Evolutionary conservation across 2,113 vertebrate species (phyloP).

Genomic region (Oryzias melastigma): DNA sequence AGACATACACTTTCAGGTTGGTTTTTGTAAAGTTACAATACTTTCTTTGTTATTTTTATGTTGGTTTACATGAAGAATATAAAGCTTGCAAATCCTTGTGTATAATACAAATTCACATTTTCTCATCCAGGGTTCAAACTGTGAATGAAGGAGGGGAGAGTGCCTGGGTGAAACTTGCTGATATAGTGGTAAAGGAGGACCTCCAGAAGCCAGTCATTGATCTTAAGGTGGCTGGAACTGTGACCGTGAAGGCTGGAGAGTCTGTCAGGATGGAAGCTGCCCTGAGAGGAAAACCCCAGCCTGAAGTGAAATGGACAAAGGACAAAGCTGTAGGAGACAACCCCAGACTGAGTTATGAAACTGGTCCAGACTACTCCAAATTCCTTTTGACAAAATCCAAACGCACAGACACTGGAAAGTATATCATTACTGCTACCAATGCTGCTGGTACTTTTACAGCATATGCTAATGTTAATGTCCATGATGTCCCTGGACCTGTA

Average conservation of each 20-base stretch:
- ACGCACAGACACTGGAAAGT: slow-evolving; percentile 92
- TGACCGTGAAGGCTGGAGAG: slow-evolving; percentile 94
- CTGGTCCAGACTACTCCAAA: slow-evolving; percentile 85
- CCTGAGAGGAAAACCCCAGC: slow-evolving; percentile 94
- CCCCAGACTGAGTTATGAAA: slow-evolving; percentile 91
- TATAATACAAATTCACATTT: neutral
- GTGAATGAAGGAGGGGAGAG: slow-evolving; percentile 96
- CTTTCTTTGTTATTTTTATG: neutral
- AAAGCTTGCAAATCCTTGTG: neutral
- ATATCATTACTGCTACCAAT: slow-evolving; percentile 91
- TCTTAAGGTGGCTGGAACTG: slow-evolving; percentile 85
- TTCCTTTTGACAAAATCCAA: slow-evolving; percentile 89
- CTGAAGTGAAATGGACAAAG: slow-evolving; percentile 92
- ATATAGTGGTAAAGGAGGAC: slow-evolving; percentile 93
- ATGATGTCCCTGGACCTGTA: slow-evolving; percentile 92
- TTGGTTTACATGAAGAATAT: neutral
- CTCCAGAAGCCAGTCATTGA: slow-evolving; percentile 94
- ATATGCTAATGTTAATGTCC: slow-evolving; percentile 89
- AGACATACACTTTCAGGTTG: slow-evolving; percentile 82
- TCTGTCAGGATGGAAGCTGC: slow-evolving; percentile 91
- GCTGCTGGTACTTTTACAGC: slow-evolving; percentile 89
- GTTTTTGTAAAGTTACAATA: neutral
- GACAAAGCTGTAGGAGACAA: slow-evolving; percentile 91
- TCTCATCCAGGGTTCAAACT: slow-evolving; percentile 86
- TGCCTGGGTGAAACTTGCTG: slow-evolving; percentile 89